Evolutionary conservation across 2,888 invertebrate genomes (phyloP).

Genomic region (Oxycera nigricornis): DNA sequence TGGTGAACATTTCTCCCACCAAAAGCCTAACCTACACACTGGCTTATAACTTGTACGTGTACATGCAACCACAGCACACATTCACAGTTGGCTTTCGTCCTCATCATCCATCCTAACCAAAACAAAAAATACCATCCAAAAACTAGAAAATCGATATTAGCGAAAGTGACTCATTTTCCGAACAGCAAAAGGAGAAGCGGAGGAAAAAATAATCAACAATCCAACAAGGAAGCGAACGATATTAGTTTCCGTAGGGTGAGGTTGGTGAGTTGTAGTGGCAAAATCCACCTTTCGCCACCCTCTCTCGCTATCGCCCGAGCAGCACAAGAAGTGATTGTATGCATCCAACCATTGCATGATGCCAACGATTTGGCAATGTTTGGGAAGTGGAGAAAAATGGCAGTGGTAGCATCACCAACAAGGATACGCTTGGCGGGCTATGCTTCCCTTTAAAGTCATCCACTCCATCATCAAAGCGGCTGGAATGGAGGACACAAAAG

Average conservation of each 20-base stretch:
- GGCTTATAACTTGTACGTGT: not conserved
- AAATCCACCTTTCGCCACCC: not conserved
- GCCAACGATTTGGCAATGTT: not conserved
- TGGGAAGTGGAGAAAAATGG: not conserved
- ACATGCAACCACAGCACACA: not conserved
- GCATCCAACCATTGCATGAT: not conserved
- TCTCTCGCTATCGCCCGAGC: not conserved
- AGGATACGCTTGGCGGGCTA: constrained; percentile 14
- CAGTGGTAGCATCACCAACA: not conserved
- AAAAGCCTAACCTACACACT: not conserved
- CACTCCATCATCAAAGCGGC: constrained; percentile 13
- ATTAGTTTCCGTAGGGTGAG: not conserved
- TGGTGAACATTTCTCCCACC: not conserved
- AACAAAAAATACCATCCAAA: constrained; percentile 12
- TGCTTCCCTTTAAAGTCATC: constrained; percentile 19
- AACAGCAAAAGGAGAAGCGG: not conserved
- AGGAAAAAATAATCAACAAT: constrained; percentile 31
- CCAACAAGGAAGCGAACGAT: not conserved
- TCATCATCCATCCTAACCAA: not conserved
- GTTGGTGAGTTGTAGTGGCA: not conserved
- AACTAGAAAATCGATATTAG: constrained; percentile 50
- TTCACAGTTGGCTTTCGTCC: not conserved
- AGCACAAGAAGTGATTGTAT: not conserved
- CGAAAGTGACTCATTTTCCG: constrained; percentile 51
- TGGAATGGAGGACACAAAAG: constrained; percentile 1